phyloP scores from a whole-genome alignment of 2,888 invertebrate genomes.

The Phaedon cochleariae region DNA sequence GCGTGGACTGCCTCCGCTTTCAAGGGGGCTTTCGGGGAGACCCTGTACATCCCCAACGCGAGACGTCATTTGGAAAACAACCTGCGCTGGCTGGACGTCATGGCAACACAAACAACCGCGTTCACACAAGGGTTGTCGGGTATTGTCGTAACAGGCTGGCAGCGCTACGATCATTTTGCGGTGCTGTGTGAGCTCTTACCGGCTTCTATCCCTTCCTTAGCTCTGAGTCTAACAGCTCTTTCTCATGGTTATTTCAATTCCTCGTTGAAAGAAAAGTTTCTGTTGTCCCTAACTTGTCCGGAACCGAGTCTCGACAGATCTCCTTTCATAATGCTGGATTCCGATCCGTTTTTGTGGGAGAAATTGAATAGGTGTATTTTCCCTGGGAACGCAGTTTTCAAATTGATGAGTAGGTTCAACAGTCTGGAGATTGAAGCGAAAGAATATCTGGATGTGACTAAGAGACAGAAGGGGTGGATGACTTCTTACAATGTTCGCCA shows the following conservation, averaged over 20 bases:
- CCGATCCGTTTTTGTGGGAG: conserved; percentile 70
- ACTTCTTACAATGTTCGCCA: conserved; percentile 75
- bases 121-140: conserved; percentile 66
- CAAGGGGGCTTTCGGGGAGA: conserved; percentile 79
- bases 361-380: conserved; percentile 71
- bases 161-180: conserved; percentile 78
- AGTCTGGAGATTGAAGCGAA: conserved; percentile 60
- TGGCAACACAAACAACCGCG: conserved; percentile 67
- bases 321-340: conserved; percentile 68
- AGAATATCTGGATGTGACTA: conserved; percentile 58
- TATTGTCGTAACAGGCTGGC: conserved; percentile 66
- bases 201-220: conserved; percentile 70
- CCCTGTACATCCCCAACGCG: conserved; percentile 72
- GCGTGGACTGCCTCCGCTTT: conserved; percentile 80
- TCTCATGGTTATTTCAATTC: conserved; percentile 70
- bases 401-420: conserved; percentile 63
- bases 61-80: conserved; percentile 76
- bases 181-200: conserved; percentile 76
- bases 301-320: conserved; percentile 50
- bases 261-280: conserved; percentile 62
- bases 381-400: conserved; percentile 68
- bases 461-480: conserved; percentile 69
- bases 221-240: conserved; percentile 69
- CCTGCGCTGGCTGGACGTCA: conserved; percentile 74
- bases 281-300: conserved; percentile 67